A percentile compares a stretch with the other conserved stretches of the same genome.
Conservation (phyloP, 2,888 invertebrate species). For the Plagodis dolabraria region DNA sequence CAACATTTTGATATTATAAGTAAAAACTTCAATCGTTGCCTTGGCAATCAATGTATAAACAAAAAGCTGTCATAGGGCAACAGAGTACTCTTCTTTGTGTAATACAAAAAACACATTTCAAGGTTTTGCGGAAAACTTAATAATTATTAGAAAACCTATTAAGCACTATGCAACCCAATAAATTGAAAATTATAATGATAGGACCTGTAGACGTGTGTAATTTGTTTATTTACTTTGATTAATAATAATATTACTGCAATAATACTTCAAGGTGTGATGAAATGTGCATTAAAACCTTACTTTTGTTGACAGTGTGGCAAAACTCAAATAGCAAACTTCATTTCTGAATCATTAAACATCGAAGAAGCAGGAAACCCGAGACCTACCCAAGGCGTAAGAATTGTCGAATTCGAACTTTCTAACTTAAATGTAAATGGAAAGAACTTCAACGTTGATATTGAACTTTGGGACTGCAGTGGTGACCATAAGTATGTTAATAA, state of each 20-base stretch:
- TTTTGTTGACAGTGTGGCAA: conserved; percentile 87
- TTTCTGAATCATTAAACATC: conserved; percentile 87
- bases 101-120: too few relatives aligned
- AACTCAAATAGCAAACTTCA: conserved; percentile 88
- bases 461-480: conserved; percentile 93
- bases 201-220: conserved; percentile 82
- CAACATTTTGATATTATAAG: too few relatives aligned
- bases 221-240: neutral
- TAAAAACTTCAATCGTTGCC: conserved; percentile 16
- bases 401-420: conserved; percentile 90
- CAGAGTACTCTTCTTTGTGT: too few relatives aligned
- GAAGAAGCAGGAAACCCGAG: conserved; percentile 86
- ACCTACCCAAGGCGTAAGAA: conserved; percentile 90
- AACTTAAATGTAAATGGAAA: conserved; percentile 85
- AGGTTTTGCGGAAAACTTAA: too few relatives aligned
- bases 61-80: conserved; percentile 12
- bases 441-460: conserved; percentile 87
- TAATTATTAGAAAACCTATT: too few relatives aligned
- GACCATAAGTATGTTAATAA: conserved; percentile 86
- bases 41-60: conserved; percentile 25
- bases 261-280: conserved; percentile 9
- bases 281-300: conserved; percentile 5
- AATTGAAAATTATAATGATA: conserved; percentile 84
- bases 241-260: too few relatives aligned
- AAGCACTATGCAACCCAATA: conserved; percentile 64